Percentiles rank a stretch among this genome's conserved stretches.
Conservation (phyloP, 2,113 vertebrate genomes). For the Malurus alboscapulatus region DNA sequence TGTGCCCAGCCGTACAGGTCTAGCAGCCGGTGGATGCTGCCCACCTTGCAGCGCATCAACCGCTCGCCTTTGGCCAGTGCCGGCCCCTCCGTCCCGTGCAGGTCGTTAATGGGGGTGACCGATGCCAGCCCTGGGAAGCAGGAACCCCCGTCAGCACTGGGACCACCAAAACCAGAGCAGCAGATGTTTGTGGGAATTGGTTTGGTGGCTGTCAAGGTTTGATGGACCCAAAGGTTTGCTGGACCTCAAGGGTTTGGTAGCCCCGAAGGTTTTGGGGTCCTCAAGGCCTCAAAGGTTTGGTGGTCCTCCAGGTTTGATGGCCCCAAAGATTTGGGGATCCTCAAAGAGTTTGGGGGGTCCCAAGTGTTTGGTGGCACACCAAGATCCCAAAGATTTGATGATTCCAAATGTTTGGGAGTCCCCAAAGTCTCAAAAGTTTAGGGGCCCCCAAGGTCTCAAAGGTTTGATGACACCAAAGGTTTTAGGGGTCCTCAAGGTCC, state of each 20-base stretch:
- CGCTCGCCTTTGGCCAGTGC: conserved; percentile 91
- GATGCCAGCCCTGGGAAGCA: conserved; percentile 78
- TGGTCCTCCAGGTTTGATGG: no score
- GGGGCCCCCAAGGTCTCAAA: not conserved
- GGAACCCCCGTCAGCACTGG: not conserved
- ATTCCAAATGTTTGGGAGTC: not conserved
- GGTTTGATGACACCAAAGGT: not conserved
- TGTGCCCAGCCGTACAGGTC: conserved; percentile 94
- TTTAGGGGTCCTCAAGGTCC: no score
- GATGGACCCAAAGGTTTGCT: not conserved
- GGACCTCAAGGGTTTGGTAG: not conserved
- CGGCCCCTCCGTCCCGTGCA: conserved; percentile 81
- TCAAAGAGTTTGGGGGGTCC: not conserved
- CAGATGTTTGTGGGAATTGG: accelerated
- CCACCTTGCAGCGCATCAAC: conserved; percentile 93
- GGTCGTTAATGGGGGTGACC: conserved; percentile 92
- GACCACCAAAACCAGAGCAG: not conserved
- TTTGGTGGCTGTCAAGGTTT: not conserved
- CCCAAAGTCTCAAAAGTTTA: not conserved
- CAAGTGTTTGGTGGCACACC: not conserved
- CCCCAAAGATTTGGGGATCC: not conserved
- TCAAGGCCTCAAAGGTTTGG: not conserved
- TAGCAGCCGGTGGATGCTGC: conserved; percentile 90
- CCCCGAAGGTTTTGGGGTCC: not conserved
- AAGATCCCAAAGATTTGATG: not conserved